phyloP scores from a whole-genome alignment of 2,888 invertebrate species.

The Drosophila prolongata region DNA sequence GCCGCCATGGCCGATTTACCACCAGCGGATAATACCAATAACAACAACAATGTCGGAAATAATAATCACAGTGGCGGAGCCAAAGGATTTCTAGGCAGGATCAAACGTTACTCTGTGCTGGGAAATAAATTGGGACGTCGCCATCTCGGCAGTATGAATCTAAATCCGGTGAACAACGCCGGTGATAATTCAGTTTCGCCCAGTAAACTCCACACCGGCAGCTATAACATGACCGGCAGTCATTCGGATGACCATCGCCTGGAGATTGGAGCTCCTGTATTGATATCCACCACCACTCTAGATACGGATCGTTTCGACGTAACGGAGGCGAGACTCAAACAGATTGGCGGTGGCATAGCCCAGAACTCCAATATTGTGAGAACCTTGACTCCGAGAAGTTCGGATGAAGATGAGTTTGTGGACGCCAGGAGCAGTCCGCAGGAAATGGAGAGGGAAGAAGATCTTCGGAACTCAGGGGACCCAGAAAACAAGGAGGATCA shows the following conservation, averaged over 20 bases:
- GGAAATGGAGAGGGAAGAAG: conserved; percentile 28
- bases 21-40: conserved; percentile 39
- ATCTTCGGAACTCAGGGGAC: conserved; percentile 9
- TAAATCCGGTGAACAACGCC: conserved; percentile 20
- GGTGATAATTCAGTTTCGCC: conserved; percentile 62
- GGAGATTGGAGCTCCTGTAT: conserved; percentile 83
- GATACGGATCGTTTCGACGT: conserved; percentile 82
- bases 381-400: conserved; percentile 76
- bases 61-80: conserved; percentile 42
- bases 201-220: conserved; percentile 79
- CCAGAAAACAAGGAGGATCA: not conserved
- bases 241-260: conserved; percentile 83
- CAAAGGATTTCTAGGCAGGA: conserved; percentile 80
- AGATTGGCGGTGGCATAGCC: conserved; percentile 81
- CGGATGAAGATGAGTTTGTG: conserved; percentile 82
- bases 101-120: conserved; percentile 83
- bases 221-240: conserved; percentile 84
- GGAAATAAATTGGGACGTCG: conserved; percentile 82
- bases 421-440: conserved; percentile 81
- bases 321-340: conserved; percentile 74
- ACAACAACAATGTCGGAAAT: conserved; percentile 62
- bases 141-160: conserved; percentile 74
- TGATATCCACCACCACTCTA: conserved; percentile 84
- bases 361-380: conserved; percentile 58
- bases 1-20: conserved; percentile 42